Base-by-base conservation (phyloP, 2,113 vertebrate species). In the Sminthopsis crassicaudata region DNA sequence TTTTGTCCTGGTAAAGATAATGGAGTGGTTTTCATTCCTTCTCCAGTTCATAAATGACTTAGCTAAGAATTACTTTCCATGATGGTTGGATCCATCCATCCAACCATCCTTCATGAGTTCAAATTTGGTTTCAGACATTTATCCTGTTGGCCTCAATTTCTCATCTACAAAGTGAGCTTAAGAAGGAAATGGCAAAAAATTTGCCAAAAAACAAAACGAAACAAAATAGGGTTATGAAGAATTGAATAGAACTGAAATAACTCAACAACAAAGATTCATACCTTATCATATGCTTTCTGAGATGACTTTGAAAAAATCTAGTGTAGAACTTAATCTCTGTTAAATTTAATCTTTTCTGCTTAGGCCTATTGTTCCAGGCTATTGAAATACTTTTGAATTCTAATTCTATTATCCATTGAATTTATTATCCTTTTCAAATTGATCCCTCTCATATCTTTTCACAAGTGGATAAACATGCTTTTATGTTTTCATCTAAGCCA, bases 401-500 rank as follows among this genome's bases (percentile, higher is more conserved):
- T 55, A 60, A 7, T 90, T 93, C 57, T 92, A 22, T 42, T 36
- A 84, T 89, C 24, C 84, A 7, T 36, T 90, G 6, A 93, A 36
- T 90, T 93, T 54, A 26, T 48, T 91, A 93, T 52, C 26, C 90
- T 94, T 94, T 53, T 90, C 22, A 94, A 25, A 23, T 30, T 90
- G 46, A 1, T 94, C 60, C 24, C 7, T 88, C 42, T 42, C 16
- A 48, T 95, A 93, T 42, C 46, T 93, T 42, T 95, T 76, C 60
- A 76, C 60, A 19, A 76, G 60, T 76, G 30, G 60, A 0, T 76
- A 88, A 60, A 9, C 91, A 46, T 91, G 42, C 89, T 14, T 92
- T 67, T 12, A 7, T 92, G 0, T 95, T 16, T 91, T 84, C n/a
- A 42, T 84, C n/a, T 84, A 84, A 84, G 16, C 6, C 67, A 84